Evolutionary conservation across 2,888 invertebrate species (phyloP).

Genomic region (Chaetogeoica ovagalla): DNA sequence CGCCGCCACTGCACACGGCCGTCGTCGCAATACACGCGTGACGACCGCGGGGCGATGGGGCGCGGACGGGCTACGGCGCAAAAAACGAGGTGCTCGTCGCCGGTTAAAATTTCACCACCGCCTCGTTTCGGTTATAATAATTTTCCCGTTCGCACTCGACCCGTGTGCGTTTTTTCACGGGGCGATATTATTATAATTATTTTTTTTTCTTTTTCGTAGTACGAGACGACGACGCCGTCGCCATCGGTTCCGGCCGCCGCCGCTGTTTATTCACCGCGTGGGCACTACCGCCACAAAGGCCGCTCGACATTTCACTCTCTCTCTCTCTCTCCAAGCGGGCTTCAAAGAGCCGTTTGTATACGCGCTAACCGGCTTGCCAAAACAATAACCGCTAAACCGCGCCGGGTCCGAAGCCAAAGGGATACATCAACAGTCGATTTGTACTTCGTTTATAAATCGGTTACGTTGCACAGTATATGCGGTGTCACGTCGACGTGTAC

Average conservation of each 20-base stretch:
- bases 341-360: constrained; percentile 27
- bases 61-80: too few relatives aligned
- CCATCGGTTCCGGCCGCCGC: not conserved
- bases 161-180: constrained; percentile 3
- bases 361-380: not conserved
- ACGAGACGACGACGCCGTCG: too few relatives aligned
- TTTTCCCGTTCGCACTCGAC: constrained; percentile 26
- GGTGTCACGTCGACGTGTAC: too few relatives aligned
- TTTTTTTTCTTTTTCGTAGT: too few relatives aligned
- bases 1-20: too few relatives aligned
- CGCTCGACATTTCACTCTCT: not conserved
- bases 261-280: constrained; percentile 32
- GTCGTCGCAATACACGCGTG: not conserved
- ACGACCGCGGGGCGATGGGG: too few relatives aligned
- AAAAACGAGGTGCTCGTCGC: not conserved
- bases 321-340: not conserved
- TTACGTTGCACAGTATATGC: too few relatives aligned
- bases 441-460: too few relatives aligned
- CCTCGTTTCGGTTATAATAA: constrained; percentile 25
- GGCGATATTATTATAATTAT: not conserved
- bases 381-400: not conserved
- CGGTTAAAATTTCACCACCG: constrained; percentile 29
- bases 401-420: not conserved
- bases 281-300: constrained; percentile 10
- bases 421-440: constrained; percentile 3